Evolutionary conservation across 2,888 invertebrate genomes (phyloP), one percentile per base, ranked within the genome.

Genomic region (Podotricha telesiphe): DNA sequence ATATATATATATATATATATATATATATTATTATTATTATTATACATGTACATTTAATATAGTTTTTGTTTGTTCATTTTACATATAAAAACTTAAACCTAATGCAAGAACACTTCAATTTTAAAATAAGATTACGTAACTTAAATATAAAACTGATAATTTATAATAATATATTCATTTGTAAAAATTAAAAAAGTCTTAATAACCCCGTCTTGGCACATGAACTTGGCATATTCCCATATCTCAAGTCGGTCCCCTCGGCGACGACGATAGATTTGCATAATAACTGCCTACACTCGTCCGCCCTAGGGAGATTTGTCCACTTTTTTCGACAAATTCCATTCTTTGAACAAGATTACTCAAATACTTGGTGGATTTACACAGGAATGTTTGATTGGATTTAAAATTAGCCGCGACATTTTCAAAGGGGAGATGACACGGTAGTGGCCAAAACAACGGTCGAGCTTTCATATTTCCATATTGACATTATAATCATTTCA

Each of bases 291-390:
- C 77, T 76, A 71, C 76, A 75, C 67, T 67, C 68, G 59, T 74
- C 74, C 70, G 81, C 83, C 82, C 67, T 65, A 67, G 79, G 83
- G 80, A 77, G 70, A 76, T 74, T 73, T 74, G 77, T 79, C 77
- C 80, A 79, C 80, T 81, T 84, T 86, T 86, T 86, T 84, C 80
- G 82, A 85, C 84, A 86, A 85, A 86, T 87, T 85, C 86, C 82
- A 79, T 78, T 81, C 82, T 84, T 86, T 83, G 81, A 74, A 62
- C 65, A 65, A 76, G 78, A 81, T 83, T 80, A 79, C 75, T 79
- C 70, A 76, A 79, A 81, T 79, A 69, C 77, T 78, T 77, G 68
- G 74, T 72, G 77, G 77, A 77, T 80, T 80, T 78, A 65, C 69
- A 47, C 50, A 20, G 63, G 73, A 69, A 72, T 79, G 75, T 76